Evolutionary conservation across 1,140 invertebrate genomes (phyloP), one percentile per base, ranked within the genome.

Genomic region (Helicoverpa armigera): DNA sequence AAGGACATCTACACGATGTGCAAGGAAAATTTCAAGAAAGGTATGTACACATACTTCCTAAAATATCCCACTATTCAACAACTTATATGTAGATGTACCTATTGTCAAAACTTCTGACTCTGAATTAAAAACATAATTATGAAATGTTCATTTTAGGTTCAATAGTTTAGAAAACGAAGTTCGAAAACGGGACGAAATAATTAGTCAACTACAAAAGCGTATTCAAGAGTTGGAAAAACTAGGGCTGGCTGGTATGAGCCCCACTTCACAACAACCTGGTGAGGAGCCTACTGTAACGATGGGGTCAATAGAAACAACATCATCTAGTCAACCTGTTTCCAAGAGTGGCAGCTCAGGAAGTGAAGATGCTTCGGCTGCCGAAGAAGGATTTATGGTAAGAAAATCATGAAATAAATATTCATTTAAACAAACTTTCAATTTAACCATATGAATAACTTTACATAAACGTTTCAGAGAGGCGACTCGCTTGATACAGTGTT

Each of bases 121-220:
- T 23, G 3, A 7, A 9, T 9, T 5, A 5, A 43, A 43, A 43
- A 43, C 7, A 43, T 1, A 43, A 5, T 9, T 43, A 43, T 43
- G 7, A 43, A 9, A 13, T 29, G 11, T 7, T 16, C 10, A 11
- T 77, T 77, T 43, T 5, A 96, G 97, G 58, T 97, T 98, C 87
- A 95, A 96, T 18, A 97, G 95, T 58, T 94, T 98, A 86, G 97
- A 98, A 91, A 95, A 96, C 54, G 98, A 98, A 94, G 96, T 98
- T 11, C 95, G 95, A 10, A 97, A 96, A 79, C 95, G 97, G 9
- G 98, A 98, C 89, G 96, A 97, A 86, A 97, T 98, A 54, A 98
- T 98, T 83, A 95, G 94, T 11, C 96, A 97, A 88, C 94, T 98
- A 12, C 97, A 97, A 89, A 93, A 95, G 29, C 95, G 97, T 76